phyloP scores from a whole-genome alignment of 2,888 invertebrate genomes.

The Ichneumoninae sp. region DNA sequence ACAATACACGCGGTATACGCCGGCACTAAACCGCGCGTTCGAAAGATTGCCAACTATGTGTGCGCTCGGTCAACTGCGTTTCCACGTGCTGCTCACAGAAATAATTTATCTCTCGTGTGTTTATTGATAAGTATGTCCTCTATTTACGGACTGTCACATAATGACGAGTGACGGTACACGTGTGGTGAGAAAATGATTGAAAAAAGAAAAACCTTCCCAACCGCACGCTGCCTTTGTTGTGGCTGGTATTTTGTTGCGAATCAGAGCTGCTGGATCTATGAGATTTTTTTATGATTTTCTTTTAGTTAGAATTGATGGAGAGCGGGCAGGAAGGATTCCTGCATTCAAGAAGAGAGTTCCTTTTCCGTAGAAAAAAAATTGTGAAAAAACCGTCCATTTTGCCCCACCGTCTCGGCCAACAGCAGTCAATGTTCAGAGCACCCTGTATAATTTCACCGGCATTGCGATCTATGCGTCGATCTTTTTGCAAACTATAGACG shows the following conservation, averaged over 20 bases:
- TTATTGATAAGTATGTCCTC: conserved; percentile 12
- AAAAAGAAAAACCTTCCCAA: conserved; percentile 3
- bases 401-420: too few species aligned
- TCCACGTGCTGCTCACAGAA: conserved; percentile 28
- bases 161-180: conserved; percentile 24
- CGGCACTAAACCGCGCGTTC: conserved; percentile 20
- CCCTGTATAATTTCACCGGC: not conserved
- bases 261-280: not conserved
- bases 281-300: not conserved
- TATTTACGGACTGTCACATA: not conserved
- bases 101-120: conserved; percentile 10
- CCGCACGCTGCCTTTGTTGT: not conserved
- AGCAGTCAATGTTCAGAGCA: not conserved
- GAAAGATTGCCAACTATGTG: conserved; percentile 47
- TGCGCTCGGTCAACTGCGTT: conserved; percentile 25
- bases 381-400: not conserved
- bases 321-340: not conserved
- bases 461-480: conserved; percentile 37
- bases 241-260: not conserved
- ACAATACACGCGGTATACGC: not conserved
- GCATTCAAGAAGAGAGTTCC: not conserved
- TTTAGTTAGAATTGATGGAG: not conserved
- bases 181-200: conserved; percentile 6
- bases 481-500: conserved; percentile 10
- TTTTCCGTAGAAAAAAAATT: not conserved